A percentile compares a stretch with the other conserved stretches of the same genome.
These are phyloP conservation scores for Synanceia verrucosa DNA, from an alignment of 2,797 vertebrate species.

Conservation along the genomic window DNA sequence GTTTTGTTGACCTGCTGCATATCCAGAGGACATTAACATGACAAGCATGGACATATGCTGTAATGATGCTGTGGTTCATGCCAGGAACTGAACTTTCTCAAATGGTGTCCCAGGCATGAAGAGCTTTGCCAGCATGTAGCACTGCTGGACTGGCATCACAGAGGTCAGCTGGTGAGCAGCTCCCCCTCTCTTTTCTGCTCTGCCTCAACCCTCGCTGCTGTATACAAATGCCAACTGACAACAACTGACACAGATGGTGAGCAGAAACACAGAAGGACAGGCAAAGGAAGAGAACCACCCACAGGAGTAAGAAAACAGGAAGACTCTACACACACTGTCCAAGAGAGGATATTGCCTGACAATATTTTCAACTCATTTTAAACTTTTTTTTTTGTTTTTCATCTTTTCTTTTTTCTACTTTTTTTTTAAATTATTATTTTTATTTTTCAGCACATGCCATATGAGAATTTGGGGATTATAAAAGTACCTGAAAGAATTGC, in stretches of 20 bases:
- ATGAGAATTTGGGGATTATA: conserved; percentile 91
- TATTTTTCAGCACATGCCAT: conserved; percentile 88
- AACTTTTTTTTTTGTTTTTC: conserved; percentile 64
- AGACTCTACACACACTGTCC: conserved; percentile 79
- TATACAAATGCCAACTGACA: conserved; percentile 75
- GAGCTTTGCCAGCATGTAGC: conserved; percentile 44
- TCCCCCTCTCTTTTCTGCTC: conserved; percentile 52
- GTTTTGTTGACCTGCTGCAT: conserved; percentile 17
- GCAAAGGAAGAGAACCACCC: conserved; percentile 81
- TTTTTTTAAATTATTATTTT: conserved; percentile 52
- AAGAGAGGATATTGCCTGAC: conserved; percentile 75
- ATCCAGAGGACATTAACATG: conserved; percentile 33
- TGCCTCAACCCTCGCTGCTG: conserved; percentile 83
- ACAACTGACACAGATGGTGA: conserved; percentile 80
- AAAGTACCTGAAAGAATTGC: conserved; percentile 98
- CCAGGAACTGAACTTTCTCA: conserved; percentile 46
- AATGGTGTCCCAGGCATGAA: conserved; percentile 38
- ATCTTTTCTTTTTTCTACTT: conserved; percentile 70
- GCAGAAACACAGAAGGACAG: conserved; percentile 80
- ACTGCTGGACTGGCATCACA: conserved; percentile 61
- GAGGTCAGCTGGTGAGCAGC: conserved; percentile 62
- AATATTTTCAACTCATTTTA: conserved; percentile 74
- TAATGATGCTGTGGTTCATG: conserved; percentile 29
- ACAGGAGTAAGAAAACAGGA: conserved; percentile 81
- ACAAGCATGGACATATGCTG: conserved; percentile 32